phyloP scores from a whole-genome alignment of 2,888 invertebrate genomes.

The Acanthopleura granulata region DNA sequence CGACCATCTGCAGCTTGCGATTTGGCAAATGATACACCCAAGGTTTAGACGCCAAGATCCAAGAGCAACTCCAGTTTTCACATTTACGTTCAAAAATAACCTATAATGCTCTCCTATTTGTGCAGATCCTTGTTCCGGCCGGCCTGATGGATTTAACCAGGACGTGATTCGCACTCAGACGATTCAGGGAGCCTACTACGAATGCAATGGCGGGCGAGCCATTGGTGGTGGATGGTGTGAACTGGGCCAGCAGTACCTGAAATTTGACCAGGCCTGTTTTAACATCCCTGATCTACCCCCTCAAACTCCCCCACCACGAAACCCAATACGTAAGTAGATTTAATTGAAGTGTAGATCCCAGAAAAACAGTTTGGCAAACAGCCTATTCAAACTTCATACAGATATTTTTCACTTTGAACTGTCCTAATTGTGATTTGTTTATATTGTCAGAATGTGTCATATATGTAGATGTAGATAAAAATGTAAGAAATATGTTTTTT shows the following conservation, averaged over 20 bases:
- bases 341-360: neutral
- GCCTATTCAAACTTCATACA: neutral
- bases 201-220: neutral
- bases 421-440: neutral
- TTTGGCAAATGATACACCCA: too few species aligned
- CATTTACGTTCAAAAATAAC: too few species aligned
- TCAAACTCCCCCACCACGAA: neutral
- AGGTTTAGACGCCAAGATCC: too few species aligned
- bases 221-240: neutral
- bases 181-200: neutral
- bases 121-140: neutral
- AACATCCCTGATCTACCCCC: neutral
- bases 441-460: neutral
- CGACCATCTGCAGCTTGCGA: too few species aligned
- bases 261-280: neutral
- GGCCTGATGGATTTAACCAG: conserved; percentile 1
- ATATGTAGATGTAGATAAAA: too few species aligned
- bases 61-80: too few species aligned
- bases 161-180: neutral
- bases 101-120: too few species aligned
- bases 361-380: neutral
- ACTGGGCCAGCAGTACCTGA: neutral
- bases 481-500: too few species aligned
- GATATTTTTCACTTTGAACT: neutral
- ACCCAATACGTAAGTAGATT: neutral